A percentile compares a stretch with the other conserved stretches of the same genome.
Evolutionary conservation across 1,140 invertebrate species (phyloP).

Genomic region (Homalodisca vitripennis): DNA sequence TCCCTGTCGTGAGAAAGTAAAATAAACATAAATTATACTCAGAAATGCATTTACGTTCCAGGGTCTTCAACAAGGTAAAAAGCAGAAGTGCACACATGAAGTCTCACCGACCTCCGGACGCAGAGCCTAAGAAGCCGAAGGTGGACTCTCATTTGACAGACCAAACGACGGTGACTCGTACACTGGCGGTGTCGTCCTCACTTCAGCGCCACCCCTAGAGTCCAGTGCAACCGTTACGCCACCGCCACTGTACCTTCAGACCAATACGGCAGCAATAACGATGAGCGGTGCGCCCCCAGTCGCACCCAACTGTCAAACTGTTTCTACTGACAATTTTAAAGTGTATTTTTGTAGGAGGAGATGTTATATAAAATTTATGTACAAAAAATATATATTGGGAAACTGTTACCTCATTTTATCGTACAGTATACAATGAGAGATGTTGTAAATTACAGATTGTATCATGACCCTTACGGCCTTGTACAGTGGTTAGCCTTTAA

Average conservation of each 20-base stretch:
- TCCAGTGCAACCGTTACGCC: no score
- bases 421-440: neutral
- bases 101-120: conserved; percentile 82
- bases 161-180: conserved; percentile 34
- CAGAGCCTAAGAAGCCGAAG: conserved; percentile 54
- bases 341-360: conserved; percentile 24
- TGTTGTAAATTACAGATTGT: conserved; percentile 2
- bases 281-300: neutral
- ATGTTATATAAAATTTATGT: conserved; percentile 6
- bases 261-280: conserved; percentile 23
- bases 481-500: no score
- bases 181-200: conserved; percentile 31
- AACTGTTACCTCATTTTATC: conserved; percentile 17
- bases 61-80: conserved; percentile 96
- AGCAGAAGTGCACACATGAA: conserved; percentile 98
- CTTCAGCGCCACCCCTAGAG: conserved; percentile 31
- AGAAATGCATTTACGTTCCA: no score
- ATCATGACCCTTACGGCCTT: neutral
- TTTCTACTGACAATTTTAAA: conserved; percentile 28
- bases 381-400: neutral
- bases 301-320: no score
- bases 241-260: conserved; percentile 15
- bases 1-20: no score
- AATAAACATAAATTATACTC: no score
- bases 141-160: conserved; percentile 38